Conservation (phyloP, 2,797 vertebrate genomes). For the Halcyon smyrnensis region DNA sequence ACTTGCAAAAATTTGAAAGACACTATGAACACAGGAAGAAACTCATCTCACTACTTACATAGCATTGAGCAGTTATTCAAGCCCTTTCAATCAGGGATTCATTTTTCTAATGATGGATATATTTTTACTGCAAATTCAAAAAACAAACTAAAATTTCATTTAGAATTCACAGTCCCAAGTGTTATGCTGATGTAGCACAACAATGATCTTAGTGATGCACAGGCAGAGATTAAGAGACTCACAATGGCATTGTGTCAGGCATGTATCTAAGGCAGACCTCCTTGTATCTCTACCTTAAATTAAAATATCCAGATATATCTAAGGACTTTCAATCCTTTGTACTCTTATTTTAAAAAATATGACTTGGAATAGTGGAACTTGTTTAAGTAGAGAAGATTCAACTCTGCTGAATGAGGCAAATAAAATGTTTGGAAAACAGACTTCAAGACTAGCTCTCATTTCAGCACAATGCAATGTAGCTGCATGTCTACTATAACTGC, state of each 20-base stretch:
- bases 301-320: not conserved
- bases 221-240: not conserved
- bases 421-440: not conserved
- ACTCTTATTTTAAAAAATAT: not conserved
- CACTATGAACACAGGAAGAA: not conserved
- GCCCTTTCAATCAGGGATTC: not conserved
- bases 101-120: not conserved
- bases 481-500: not conserved
- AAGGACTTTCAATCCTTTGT: not conserved
- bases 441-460: not conserved
- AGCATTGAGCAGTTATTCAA: not conserved
- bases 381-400: not conserved
- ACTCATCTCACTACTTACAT: not conserved
- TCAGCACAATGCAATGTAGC: not conserved
- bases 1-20: not conserved
- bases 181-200: not conserved
- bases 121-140: not conserved
- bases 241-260: accelerated
- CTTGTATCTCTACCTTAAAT: not conserved
- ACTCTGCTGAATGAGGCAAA: not conserved
- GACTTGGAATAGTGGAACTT: not conserved
- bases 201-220: not conserved
- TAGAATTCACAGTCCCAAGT: not conserved
- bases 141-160: not conserved
- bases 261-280: not conserved